Percentiles rank a stretch among this genome's conserved stretches.
Conservation (phyloP, 2,888 invertebrate species). For the Leucoma salicis region DNA sequence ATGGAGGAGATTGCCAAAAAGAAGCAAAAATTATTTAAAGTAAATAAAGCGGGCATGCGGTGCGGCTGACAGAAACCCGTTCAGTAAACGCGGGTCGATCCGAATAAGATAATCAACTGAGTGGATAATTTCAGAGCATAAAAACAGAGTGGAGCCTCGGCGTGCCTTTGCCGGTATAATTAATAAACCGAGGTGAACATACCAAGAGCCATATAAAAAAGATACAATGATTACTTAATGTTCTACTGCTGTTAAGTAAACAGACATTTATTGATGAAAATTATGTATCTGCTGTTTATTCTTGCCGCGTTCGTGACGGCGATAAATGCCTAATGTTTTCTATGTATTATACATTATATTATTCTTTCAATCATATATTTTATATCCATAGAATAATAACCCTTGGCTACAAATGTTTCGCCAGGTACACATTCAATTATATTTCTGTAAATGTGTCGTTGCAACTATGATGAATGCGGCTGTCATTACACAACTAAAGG, state of each 20-base stretch:
- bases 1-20: slow-evolving; percentile 76
- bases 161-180: slow-evolving; percentile 59
- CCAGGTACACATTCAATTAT: slow-evolving; percentile 19
- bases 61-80: slow-evolving; percentile 67
- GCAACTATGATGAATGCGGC: slow-evolving; percentile 52
- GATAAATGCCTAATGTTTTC: slow-evolving; percentile 1
- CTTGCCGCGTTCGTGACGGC: slow-evolving; percentile 2
- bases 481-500: slow-evolving; percentile 59
- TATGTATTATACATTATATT: not conserved
- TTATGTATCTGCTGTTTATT: slow-evolving; percentile 7
- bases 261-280: slow-evolving; percentile 32
- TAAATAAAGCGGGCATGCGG: slow-evolving; percentile 75
- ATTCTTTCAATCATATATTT: not conserved
- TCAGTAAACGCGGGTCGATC: slow-evolving; percentile 54
- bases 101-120: slow-evolving; percentile 76
- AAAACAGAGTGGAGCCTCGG: slow-evolving; percentile 54
- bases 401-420: slow-evolving; percentile 1
- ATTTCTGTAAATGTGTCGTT: slow-evolving; percentile 24
- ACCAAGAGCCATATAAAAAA: slow-evolving; percentile 37
- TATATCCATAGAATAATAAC: not conserved
- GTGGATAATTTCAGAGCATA: slow-evolving; percentile 67
- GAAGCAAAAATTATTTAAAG: slow-evolving; percentile 75
- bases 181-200: slow-evolving; percentile 59
- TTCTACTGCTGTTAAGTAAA: slow-evolving; percentile 37
- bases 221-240: slow-evolving; percentile 40